Evolutionary conservation across 2,888 invertebrate genomes (phyloP).

Genomic region (Syritta pipiens): DNA sequence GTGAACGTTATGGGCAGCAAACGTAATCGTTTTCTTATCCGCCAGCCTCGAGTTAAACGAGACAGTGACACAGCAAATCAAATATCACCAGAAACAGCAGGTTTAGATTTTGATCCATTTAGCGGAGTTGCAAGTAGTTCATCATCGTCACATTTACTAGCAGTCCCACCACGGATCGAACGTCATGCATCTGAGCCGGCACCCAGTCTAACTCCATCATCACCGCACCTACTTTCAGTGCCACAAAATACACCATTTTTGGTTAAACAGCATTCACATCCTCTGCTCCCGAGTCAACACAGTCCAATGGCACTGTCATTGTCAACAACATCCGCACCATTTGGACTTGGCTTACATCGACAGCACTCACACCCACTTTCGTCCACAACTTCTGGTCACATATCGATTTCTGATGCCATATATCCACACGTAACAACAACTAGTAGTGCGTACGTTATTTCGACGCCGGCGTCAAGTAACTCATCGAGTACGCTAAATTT

Average conservation of each 20-base stretch:
- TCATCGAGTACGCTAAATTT: conserved; percentile 70
- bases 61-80: conserved; percentile 81
- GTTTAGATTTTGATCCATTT: conserved; percentile 75
- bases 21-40: conserved; percentile 83
- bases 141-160: conserved; percentile 74
- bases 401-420: conserved; percentile 77
- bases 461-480: conserved; percentile 49
- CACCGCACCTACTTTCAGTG: conserved; percentile 82
- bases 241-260: conserved; percentile 81
- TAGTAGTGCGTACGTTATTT: conserved; percentile 46
- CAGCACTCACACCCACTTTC: conserved; percentile 81
- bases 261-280: conserved; percentile 85
- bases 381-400: conserved; percentile 73
- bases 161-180: conserved; percentile 81
- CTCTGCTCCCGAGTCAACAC: conserved; percentile 82
- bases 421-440: conserved; percentile 72
- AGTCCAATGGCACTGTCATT: conserved; percentile 73
- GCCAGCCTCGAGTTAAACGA: conserved; percentile 85
- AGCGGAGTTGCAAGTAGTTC: conserved; percentile 64
- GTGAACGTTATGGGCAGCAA: conserved; percentile 81
- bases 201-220: conserved; percentile 80
- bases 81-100: conserved; percentile 76
- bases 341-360: conserved; percentile 78
- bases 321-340: conserved; percentile 57
- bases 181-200: conserved; percentile 83